phyloP scores from a whole-genome alignment of 2,797 vertebrate genomes.

The Allobates femoralis region DNA sequence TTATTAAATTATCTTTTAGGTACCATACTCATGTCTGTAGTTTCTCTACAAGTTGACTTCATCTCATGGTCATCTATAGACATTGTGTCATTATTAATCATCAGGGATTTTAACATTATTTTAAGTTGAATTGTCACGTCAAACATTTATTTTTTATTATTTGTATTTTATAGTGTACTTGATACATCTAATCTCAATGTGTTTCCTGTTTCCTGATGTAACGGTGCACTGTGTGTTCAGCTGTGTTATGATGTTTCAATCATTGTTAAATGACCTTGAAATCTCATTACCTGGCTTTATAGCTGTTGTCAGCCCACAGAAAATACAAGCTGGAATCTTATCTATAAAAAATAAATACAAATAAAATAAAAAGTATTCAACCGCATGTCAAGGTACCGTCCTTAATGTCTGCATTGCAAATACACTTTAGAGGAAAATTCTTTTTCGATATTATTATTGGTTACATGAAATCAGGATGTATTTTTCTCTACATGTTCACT shows the following conservation, averaged over 20 bases:
- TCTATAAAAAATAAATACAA: slow-evolving; percentile 14
- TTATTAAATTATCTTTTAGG: not conserved
- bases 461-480: not conserved
- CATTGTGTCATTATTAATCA: slow-evolving; percentile 16
- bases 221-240: slow-evolving; percentile 36
- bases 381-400: slow-evolving; percentile 10
- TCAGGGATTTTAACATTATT: slow-evolving; percentile 25
- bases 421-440: not conserved
- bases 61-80: slow-evolving; percentile 17
- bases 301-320: slow-evolving; percentile 35
- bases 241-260: slow-evolving; percentile 48
- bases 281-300: slow-evolving; percentile 45
- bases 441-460: not conserved
- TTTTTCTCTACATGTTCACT: no score
- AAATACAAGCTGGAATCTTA: slow-evolving; percentile 16
- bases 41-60: not conserved
- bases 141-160: slow-evolving; percentile 22
- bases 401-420: slow-evolving; percentile 4
- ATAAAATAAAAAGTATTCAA: slow-evolving; percentile 17
- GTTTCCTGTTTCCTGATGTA: slow-evolving; percentile 17
- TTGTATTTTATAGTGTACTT: slow-evolving; percentile 11
- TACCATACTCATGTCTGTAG: not conserved
- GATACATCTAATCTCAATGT: slow-evolving; percentile 40
- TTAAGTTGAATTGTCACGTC: slow-evolving; percentile 6
- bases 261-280: slow-evolving; percentile 50